A percentile compares a stretch with the other conserved stretches of the same genome.
phyloP scores from a whole-genome alignment of 2,888 invertebrate species.

The Fissipunctia ypsillon region DNA sequence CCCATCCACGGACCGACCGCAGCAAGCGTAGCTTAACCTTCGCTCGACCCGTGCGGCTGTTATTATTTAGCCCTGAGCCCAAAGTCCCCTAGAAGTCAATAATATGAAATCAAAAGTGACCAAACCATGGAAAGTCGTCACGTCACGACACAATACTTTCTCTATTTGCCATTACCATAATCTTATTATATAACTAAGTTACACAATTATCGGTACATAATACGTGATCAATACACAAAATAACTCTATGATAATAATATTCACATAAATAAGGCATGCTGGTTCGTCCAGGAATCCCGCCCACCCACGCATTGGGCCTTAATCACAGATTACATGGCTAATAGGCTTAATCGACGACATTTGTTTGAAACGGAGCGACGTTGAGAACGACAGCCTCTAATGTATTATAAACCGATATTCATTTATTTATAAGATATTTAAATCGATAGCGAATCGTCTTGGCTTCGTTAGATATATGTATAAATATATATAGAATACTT shows the following conservation, averaged over 20 bases:
- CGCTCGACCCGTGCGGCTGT: too few relatives aligned
- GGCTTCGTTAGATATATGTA: slow-evolving; percentile 36
- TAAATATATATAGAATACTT: too few relatives aligned
- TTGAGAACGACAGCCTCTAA: slow-evolving; percentile 58
- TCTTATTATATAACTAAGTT: slow-evolving; percentile 35
- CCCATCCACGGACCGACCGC: too few relatives aligned
- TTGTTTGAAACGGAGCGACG: slow-evolving; percentile 67
- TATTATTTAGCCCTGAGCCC: too few relatives aligned
- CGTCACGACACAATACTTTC: slow-evolving; percentile 40
- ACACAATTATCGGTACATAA: slow-evolving; percentile 41
- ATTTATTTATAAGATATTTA: slow-evolving; percentile 59
- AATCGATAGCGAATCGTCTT: slow-evolving; percentile 51
- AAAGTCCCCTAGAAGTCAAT: too few relatives aligned
- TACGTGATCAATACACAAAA: slow-evolving; percentile 51
- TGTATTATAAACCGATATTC: slow-evolving; percentile 60
- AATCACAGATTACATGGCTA: slow-evolving; percentile 68
- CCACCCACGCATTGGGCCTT: slow-evolving; percentile 63
- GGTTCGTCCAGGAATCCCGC: slow-evolving; percentile 57
- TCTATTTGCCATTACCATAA: slow-evolving; percentile 37
- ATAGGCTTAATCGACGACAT: slow-evolving; percentile 71
- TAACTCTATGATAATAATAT: slow-evolving; percentile 52
- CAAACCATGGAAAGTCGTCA: slow-evolving; percentile 5
- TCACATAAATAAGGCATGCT: slow-evolving; percentile 51
- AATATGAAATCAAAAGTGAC: slow-evolving; percentile 28
- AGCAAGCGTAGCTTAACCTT: too few relatives aligned